Evolutionary conservation across 2,888 invertebrate genomes (phyloP).

Genomic region (Arge pagana): DNA sequence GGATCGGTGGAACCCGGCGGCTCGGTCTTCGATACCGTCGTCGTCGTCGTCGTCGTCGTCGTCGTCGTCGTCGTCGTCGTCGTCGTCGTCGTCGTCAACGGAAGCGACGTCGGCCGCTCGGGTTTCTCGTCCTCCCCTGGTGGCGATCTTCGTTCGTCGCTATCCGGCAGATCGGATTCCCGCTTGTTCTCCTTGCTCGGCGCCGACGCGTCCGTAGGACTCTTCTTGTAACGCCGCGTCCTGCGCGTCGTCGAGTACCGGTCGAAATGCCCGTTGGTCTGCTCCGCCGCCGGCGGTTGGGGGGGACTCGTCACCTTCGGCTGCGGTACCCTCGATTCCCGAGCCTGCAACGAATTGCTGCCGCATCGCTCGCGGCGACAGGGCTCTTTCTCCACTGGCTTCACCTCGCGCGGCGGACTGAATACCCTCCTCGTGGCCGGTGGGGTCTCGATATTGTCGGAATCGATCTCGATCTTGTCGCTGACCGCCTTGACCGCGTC

Average conservation of each 20-base stretch:
- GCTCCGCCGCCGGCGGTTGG: not conserved
- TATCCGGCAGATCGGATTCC: conserved; percentile 5
- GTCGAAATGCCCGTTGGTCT: conserved; percentile 73
- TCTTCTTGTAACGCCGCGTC: conserved; percentile 77
- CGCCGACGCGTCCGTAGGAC: conserved; percentile 50
- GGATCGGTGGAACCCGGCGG: conserved; percentile 54
- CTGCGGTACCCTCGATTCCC: conserved; percentile 36
- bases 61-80: conserved; percentile 23
- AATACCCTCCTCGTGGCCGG: conserved; percentile 77
- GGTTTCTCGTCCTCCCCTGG: conserved; percentile 28
- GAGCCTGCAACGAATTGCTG: conserved; percentile 44
- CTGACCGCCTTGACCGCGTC: conserved; percentile 55
- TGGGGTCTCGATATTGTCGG: conserved; percentile 89
- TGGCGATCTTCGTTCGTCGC: conserved; percentile 28
- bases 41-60: conserved; percentile 8
- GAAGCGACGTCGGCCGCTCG: conserved; percentile 24
- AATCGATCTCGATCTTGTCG: conserved; percentile 82
- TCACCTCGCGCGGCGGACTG: conserved; percentile 66
- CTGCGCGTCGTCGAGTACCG: conserved; percentile 80
- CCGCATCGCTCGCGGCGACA: conserved; percentile 51
- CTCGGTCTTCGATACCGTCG: too few relatives aligned
- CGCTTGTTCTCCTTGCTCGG: conserved; percentile 27
- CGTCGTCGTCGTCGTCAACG: conserved; percentile 8
- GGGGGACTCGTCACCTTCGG: conserved; percentile 8
- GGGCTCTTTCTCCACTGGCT: conserved; percentile 55